A percentile compares a stretch with the other conserved stretches of the same genome.
Conservation (phyloP, 2,797 vertebrate species). For the Mallotus villosus region DNA sequence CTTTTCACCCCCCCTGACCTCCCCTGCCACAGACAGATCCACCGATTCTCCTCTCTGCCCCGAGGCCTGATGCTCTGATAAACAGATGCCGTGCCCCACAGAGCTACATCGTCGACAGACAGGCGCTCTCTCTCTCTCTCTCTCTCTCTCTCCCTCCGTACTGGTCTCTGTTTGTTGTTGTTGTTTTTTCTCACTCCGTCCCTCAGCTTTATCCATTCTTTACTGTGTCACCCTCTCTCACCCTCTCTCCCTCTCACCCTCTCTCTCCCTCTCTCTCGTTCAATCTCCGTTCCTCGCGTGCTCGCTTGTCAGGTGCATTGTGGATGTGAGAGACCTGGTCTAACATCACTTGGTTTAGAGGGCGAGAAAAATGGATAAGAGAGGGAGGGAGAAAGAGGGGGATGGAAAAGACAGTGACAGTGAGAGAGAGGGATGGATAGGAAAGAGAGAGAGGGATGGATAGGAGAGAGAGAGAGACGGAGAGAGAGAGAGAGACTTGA, state of each 20-base stretch:
- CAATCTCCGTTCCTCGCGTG: neutral
- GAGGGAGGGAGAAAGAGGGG: neutral
- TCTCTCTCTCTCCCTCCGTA: neutral
- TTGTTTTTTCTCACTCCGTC: neutral
- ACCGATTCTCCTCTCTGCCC: neutral
- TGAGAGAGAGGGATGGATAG: conserved; percentile 19
- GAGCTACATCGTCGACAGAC: neutral
- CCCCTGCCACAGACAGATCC: neutral
- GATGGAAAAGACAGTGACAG: neutral
- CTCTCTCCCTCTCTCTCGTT: conserved; percentile 8
- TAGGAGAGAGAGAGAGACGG: neutral
- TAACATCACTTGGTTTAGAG: neutral
- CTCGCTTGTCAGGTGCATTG: conserved; percentile 5
- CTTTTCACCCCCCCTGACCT: neutral
- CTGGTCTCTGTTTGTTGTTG: neutral
- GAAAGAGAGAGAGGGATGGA: conserved; percentile 16
- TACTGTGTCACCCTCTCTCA: neutral
- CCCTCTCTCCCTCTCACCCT: neutral
- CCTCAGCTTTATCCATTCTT: conserved; percentile 4
- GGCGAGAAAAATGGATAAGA: neutral
- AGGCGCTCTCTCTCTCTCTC: neutral
- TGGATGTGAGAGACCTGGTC: conserved; percentile 23
- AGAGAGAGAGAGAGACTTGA: conserved; percentile 16
- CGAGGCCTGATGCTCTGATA: conserved; percentile 4
- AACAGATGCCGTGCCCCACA: neutral